Evolutionary conservation across 1,140 invertebrate species (phyloP), one percentile per base, ranked within the genome.

Genomic region (Drosophila teissieri): DNA sequence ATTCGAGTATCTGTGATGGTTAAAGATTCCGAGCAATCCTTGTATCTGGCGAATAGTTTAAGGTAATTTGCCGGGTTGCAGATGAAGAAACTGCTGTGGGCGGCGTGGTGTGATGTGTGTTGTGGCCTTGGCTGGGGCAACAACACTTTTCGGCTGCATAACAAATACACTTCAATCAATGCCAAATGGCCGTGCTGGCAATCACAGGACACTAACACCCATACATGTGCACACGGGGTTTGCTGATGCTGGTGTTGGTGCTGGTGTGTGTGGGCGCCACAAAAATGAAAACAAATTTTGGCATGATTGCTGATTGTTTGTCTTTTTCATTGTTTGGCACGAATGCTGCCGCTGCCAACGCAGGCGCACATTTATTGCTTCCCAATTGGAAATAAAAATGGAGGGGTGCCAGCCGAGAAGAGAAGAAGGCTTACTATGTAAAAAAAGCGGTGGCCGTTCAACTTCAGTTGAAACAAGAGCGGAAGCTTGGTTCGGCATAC

Each of bases 281-380:
- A 89, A 89, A 89, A 89, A 89, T 89, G 85, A 89, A 89, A 89
- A 89, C 85, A 89, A 89, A 89, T 89, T 89, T 89, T 89, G 84
- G 84, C 84, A 89, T 89, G 84, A 89, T 89, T 89, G 84, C 84
- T 89, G 84, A 89, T 89, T 89, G 84, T 89, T 89, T 89, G 84
- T 89, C 84, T 89, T 89, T 88, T 89, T 84, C 84, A 89, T 89
- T 89, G 84, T 90, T 89, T 89, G 84, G 85, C 76, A 80, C 61
- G 64, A 67, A 65, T 61, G 79, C 65, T 44, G 63, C 68, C 80
- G 56, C 52, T 89, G 82, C 83, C 83, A 80, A 83, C 82, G 79
- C 84, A 86, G 79, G 79, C 83, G 83, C 83, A 89, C 84, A 84
- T 88, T 88, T 89, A 88, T 88, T 88, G 84, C 84, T 88, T 88